Conservation (phyloP, 2,888 invertebrate genomes). For the Pammene aurita region DNA sequence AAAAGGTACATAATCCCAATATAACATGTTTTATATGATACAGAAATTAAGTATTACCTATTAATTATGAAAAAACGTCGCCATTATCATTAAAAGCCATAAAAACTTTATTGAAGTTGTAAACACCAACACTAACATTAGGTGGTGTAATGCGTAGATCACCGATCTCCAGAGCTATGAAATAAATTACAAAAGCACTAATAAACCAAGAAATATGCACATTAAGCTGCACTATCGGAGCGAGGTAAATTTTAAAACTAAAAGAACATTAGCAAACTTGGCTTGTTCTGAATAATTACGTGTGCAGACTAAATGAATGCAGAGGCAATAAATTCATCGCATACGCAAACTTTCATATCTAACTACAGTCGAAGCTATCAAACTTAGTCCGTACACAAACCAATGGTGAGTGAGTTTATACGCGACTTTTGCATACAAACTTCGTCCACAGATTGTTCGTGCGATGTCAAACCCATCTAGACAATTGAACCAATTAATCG, state of each 20-base stretch:
- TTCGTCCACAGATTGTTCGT: conserved; percentile 72
- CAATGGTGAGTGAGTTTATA: conserved; percentile 67
- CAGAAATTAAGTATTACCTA: too few relatives aligned
- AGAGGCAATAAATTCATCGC: conserved; percentile 53
- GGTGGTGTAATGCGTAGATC: too few relatives aligned
- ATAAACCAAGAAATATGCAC: conserved; percentile 30
- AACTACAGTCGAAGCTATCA: conserved; percentile 73
- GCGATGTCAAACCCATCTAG: conserved; percentile 72
- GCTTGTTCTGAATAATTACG: conserved; percentile 62
- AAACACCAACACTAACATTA: too few relatives aligned
- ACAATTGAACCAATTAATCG: conserved; percentile 77
- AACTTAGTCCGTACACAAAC: conserved; percentile 74
- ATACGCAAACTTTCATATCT: conserved; percentile 69
- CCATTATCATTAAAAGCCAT: background rate
- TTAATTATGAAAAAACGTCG: too few relatives aligned
- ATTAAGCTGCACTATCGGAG: conserved; percentile 7
- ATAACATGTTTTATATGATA: too few relatives aligned
- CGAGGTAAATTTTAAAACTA: conserved; percentile 46
- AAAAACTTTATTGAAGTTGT: background rate
- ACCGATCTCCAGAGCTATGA: background rate
- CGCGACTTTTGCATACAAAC: conserved; percentile 77
- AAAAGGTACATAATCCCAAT: too few relatives aligned
- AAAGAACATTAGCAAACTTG: conserved; percentile 44
- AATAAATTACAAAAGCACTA: conserved; percentile 8
- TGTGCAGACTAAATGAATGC: conserved; percentile 57